Percentiles rank a stretch among this genome's conserved stretches.
phyloP scores from a whole-genome alignment of 2,113 vertebrate species.

The Podilymbus podiceps region DNA sequence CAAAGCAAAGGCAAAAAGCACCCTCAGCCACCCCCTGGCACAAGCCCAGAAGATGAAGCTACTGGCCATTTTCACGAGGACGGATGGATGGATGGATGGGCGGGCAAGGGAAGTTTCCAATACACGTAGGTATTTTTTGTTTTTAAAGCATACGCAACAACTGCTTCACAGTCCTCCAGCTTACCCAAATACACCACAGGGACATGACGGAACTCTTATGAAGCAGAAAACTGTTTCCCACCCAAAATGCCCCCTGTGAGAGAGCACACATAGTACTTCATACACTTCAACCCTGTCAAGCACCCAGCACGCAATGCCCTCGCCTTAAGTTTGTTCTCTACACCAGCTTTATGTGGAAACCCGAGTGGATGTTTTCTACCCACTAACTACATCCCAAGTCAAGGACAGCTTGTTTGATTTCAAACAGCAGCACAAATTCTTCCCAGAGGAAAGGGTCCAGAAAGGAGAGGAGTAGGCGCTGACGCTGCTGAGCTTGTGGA shows the following conservation, averaged over 20 bases:
- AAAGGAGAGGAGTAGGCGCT: accelerated
- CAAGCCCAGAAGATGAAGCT: background rate
- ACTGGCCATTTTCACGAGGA: background rate
- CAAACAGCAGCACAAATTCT: background rate
- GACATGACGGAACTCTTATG: accelerated
- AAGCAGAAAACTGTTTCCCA: background rate
- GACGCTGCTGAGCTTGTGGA: accelerated
- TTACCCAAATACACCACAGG: background rate
- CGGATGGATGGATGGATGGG: background rate
- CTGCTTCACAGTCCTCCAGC: background rate
- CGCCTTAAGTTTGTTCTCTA: accelerated
- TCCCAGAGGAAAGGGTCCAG: no score
- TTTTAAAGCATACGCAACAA: background rate
- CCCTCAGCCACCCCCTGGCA: background rate
- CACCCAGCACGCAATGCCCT: accelerated
- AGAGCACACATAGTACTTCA: accelerated
- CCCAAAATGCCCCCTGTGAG: accelerated
- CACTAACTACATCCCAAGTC: accelerated
- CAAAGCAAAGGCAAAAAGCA: background rate
- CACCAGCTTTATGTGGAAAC: background rate
- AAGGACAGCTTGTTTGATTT: background rate
- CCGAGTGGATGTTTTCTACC: accelerated
- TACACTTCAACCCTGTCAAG: accelerated
- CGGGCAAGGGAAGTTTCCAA: no score
- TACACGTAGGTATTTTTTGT: no score